Evolutionary conservation across 92 coral and sea anemone genomes (phyloP), one percentile per base, ranked within the genome.

Genomic region (Palythoa grandiflora): DNA sequence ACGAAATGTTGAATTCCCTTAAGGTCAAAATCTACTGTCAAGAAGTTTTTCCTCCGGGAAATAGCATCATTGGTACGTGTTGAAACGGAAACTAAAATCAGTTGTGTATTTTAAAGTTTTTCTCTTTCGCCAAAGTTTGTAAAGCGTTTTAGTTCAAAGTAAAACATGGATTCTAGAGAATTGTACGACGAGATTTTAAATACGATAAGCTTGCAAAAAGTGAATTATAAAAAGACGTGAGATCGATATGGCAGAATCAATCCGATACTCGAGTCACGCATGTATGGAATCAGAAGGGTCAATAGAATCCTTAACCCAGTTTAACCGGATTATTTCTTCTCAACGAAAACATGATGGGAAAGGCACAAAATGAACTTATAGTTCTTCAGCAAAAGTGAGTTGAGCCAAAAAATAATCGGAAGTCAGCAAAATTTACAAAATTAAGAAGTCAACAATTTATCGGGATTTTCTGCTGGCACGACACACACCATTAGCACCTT

Each of bases 401-500:
- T 12, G 19, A 16, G 52, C 21, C 75, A 66, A 44, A 81, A 66
- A 47, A 15, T 71, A 44, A 66, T 48, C 86, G 76, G 86, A 81
- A 80, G 59, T 51, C 17, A 66, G 50, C 20, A 12, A 63, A 47
- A 47, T 66, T 65, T 55, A 35, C 86, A 65, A 48, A 66, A 66
- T 65, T 11, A 15, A 81, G 38, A 36, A 65, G 57, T 48, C 71
- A 66, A 81, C 61, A 63, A 81, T 81, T 81, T 68, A 66, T 81
- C 86, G 66, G 75, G 86, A 81, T 81, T 81, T 63, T 65, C 8
- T 53, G 48, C 47, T 66, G 75, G 51, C 86, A 68, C 86, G 75
- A 19, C 75, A 68, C 39, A 12, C 39, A 12, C 76, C 75, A 81
- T 81, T 81, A 81, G 86, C 48, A 65, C 63, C 59, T 63, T 5